Conservation (phyloP, 2,888 invertebrate genomes). For the Hypercompe scribonia region DNA sequence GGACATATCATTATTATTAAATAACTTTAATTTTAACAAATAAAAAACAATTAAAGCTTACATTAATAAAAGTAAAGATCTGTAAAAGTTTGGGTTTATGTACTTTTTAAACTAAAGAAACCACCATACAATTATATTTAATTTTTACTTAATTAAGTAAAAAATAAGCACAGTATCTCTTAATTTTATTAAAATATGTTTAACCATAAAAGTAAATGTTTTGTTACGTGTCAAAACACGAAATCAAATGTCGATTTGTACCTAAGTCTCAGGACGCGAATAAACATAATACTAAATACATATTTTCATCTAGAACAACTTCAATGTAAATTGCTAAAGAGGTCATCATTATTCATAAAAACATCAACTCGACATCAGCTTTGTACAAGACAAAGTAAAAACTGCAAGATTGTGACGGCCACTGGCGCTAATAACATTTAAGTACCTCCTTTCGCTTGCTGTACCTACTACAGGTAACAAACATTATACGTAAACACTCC, state of each 20-base stretch:
- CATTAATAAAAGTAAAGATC: no score
- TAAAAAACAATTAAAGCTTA: no score
- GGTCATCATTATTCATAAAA: conserved; percentile 12
- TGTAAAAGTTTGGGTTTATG: no score
- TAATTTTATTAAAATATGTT: no score
- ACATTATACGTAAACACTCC: neutral
- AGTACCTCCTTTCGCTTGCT: conserved; percentile 34
- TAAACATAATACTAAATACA: neutral
- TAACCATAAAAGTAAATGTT: neutral
- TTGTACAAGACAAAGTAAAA: conserved; percentile 31
- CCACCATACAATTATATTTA: no score
- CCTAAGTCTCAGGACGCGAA: neutral
- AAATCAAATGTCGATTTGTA: neutral
- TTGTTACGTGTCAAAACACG: neutral
- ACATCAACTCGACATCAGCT: conserved; percentile 2
- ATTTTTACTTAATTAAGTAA: no score
- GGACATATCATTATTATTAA: no score
- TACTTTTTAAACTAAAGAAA: no score
- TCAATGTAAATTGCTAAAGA: conserved; percentile 5
- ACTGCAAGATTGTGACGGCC: conserved; percentile 31
- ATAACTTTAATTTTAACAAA: no score
- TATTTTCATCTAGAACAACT: neutral
- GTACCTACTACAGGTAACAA: neutral
- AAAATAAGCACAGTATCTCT: no score
- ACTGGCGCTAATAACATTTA: conserved; percentile 34